phyloP scores from a whole-genome alignment of 2,797 vertebrate species.

The Fistularia tabacaria region DNA sequence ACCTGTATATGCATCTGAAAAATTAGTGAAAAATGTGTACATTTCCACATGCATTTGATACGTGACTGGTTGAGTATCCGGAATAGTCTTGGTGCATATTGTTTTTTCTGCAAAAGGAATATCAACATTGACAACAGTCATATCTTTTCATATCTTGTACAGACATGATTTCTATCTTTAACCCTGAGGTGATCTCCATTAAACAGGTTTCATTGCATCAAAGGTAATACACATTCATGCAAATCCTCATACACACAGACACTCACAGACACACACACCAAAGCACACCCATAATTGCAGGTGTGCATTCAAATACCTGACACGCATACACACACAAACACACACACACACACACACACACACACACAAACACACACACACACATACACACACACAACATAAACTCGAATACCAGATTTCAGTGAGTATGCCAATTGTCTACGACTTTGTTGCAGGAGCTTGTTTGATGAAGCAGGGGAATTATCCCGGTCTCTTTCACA shows the following conservation, averaged over 20 bases:
- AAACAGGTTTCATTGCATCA: slow-evolving; percentile 23
- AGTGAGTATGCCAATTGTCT: neutral
- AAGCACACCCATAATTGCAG: neutral
- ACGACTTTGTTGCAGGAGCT: slow-evolving; percentile 53
- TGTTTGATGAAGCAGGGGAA: slow-evolving; percentile 56
- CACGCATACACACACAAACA: neutral
- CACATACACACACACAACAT: neutral
- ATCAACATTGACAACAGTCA: too few species aligned
- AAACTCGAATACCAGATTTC: neutral
- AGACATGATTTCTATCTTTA: slow-evolving; percentile 74
- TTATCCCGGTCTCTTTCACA: slow-evolving; percentile 42
- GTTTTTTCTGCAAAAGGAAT: too few species aligned
- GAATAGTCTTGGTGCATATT: too few species aligned
- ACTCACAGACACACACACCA: slow-evolving; percentile 1
- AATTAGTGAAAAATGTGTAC: too few species aligned
- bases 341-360: slow-evolving; percentile 6
- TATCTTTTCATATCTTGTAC: neutral
- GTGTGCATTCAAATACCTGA: neutral
- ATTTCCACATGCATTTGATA: too few species aligned
- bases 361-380: slow-evolving; percentile 8
- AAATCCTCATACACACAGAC: neutral
- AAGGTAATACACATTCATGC: slow-evolving; percentile 50
- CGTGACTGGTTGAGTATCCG: too few species aligned
- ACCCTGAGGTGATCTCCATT: slow-evolving; percentile 46
- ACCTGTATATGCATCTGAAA: too few species aligned